A percentile compares a stretch with the other conserved stretches of the same genome.
phyloP scores from a whole-genome alignment of 1,140 invertebrate species.

The Ostrea denselamellosa region DNA sequence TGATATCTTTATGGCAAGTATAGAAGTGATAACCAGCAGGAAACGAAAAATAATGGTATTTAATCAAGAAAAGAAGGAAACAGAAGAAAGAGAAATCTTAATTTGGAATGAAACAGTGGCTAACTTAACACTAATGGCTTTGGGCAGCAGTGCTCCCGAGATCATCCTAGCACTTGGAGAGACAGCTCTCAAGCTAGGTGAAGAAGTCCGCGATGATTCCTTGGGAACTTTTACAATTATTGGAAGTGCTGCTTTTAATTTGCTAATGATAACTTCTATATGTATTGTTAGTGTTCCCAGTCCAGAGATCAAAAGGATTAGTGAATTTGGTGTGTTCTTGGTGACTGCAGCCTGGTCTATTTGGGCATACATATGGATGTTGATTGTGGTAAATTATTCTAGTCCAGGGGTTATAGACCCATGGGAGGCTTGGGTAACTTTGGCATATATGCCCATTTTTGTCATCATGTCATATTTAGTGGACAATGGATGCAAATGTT shows the following conservation, averaged over 20 bases:
- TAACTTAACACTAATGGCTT: conserved; percentile 81
- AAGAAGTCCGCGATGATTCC: conserved; percentile 71
- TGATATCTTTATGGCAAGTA: conserved; percentile 83
- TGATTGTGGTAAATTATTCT: conserved; percentile 67
- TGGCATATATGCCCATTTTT: conserved; percentile 82
- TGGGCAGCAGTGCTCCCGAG: conserved; percentile 80
- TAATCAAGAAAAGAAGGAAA: conserved; percentile 68
- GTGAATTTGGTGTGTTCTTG: conserved; percentile 78
- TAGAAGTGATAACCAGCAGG: conserved; percentile 79
- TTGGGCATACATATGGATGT: conserved; percentile 80
- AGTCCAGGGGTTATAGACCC: conserved; percentile 64
- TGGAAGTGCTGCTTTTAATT: conserved; percentile 81
- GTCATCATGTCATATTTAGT: conserved; percentile 70
- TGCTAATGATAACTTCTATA: conserved; percentile 78
- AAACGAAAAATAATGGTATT: conserved; percentile 62
- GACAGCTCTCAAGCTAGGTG: conserved; percentile 61
- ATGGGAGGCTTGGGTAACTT: conserved; percentile 83
- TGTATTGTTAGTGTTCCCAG: conserved; percentile 74
- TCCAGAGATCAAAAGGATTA: conserved; percentile 72
- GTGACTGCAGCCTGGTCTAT: conserved; percentile 79
- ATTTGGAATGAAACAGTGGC: conserved; percentile 82
- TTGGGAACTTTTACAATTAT: conserved; percentile 80
- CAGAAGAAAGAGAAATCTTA: conserved; percentile 69
- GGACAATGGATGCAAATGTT: conserved; percentile 68
- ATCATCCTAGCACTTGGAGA: conserved; percentile 80